These are phyloP conservation scores for Gadus chalcogrammus DNA, from an alignment of 2,113 vertebrate species.

Conservation along the genomic window DNA sequence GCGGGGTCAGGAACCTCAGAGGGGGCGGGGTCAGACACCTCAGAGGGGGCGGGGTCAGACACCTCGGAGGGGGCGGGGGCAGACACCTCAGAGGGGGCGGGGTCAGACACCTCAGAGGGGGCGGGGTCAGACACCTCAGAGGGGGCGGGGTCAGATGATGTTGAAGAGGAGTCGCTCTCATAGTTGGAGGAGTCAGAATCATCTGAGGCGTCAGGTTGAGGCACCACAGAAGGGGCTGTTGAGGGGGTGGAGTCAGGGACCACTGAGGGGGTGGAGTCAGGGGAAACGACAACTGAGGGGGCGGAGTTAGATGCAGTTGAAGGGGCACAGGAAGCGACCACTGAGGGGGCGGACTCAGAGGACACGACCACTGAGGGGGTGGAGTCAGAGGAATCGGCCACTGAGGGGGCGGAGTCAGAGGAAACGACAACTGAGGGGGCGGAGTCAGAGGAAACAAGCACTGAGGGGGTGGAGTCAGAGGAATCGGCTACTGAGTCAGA, in stretches of 20 bases:
- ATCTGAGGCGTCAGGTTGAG: too few relatives aligned
- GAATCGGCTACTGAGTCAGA: background rate
- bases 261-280: background rate
- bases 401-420: background rate
- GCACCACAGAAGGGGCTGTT: background rate
- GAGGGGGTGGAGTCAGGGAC: background rate
- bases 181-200: background rate
- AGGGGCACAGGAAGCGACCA: too few relatives aligned
- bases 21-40: background rate
- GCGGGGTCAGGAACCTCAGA: background rate
- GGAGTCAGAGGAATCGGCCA: too few relatives aligned
- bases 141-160: background rate
- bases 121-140: background rate
- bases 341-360: too few relatives aligned
- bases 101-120: background rate
- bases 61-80: background rate
- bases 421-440: background rate
- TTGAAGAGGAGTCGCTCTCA: background rate
- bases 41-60: background rate
- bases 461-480: background rate
- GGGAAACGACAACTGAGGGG: too few relatives aligned
- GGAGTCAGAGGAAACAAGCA: too few relatives aligned
- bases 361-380: background rate
- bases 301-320: too few relatives aligned
- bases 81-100: background rate